Base-by-base conservation (phyloP, 2,113 vertebrate genomes). In the Pachypanchax playfairii region DNA sequence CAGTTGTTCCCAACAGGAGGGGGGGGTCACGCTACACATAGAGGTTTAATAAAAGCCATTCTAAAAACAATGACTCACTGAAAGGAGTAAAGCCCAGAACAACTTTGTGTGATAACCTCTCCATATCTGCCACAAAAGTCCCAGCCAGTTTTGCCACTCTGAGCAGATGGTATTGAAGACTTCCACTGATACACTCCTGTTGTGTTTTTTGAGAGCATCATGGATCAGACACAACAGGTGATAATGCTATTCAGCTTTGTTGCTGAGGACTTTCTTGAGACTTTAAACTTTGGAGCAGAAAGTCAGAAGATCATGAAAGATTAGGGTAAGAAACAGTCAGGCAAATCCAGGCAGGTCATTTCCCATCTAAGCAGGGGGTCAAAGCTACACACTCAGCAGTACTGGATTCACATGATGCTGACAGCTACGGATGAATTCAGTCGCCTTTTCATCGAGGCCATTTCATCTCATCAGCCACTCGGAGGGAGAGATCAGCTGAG, bases 161-260 rank as follows among this genome's bases (percentile, higher is more conserved):
- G 53, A 82, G 65, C 85, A 88, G 87, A 88, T 87, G 84, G 82
- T 74, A 57, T 35, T 5, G 17, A 62, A 79, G 68, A 52, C 54
- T 58, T 82, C 58, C 29, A 12, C 15, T n/a, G 67, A 68, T 64
- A 13, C 35, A 2, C 61, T 58, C 85, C 61, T 51, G 62, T 79
- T 75, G 83, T 4, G 52, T 70, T 60, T 65, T 70, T 75, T 63
- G 71, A 87, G 62, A 75, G 83, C 61, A 65, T 67, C 75, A 72
- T 88, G 84, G 67, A 84, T 87, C 84, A 83, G 74, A 65, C 65
- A 82, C 85, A 84, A 85, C 65, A 62, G 81, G 77, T 76, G 61
- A 65, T 11, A 33, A 73, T 65, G 84, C 72, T 64, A 74, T 52
- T 65, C 47, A 62, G 59, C 47, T 52, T 41, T 43, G 43, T 22